These are phyloP conservation scores for Larimichthys crocea DNA, from an alignment of 2,113 vertebrate species.

Conservation along the genomic window DNA sequence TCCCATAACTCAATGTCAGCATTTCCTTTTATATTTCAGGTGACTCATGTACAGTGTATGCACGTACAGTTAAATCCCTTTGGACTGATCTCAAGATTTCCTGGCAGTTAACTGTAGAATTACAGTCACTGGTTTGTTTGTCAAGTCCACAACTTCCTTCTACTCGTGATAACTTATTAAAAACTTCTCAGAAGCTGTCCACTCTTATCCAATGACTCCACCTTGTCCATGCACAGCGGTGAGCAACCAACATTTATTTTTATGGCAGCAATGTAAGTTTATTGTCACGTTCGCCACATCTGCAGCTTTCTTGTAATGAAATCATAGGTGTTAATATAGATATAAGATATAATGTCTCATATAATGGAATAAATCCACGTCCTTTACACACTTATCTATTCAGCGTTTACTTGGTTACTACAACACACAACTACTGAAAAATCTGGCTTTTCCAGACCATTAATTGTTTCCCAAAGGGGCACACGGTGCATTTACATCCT, in stretches of 20 bases:
- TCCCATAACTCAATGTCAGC: neutral
- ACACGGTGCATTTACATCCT: neutral
- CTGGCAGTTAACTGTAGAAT: neutral
- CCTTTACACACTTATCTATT: neutral
- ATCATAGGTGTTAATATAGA: neutral
- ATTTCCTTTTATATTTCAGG: neutral
- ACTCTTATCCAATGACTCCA: neutral
- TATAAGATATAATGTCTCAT: no score
- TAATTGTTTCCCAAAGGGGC: no score
- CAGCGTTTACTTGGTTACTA: neutral
- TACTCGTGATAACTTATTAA: neutral
- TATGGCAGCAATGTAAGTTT: neutral
- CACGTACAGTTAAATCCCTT: no score
- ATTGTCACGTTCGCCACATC: no score
- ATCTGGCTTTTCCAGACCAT: neutral
- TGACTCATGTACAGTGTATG: neutral
- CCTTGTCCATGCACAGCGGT: neutral
- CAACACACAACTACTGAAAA: no score
- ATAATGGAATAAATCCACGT: no score
- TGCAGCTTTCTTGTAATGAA: neutral
- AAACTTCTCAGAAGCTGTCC: neutral
- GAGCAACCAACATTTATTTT: neutral
- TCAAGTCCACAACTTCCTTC: neutral
- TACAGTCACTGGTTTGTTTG: neutral
- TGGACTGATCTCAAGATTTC: neutral